Conservation (phyloP, 2,797 vertebrate genomes). For the Dendrocincla tyrannina region DNA sequence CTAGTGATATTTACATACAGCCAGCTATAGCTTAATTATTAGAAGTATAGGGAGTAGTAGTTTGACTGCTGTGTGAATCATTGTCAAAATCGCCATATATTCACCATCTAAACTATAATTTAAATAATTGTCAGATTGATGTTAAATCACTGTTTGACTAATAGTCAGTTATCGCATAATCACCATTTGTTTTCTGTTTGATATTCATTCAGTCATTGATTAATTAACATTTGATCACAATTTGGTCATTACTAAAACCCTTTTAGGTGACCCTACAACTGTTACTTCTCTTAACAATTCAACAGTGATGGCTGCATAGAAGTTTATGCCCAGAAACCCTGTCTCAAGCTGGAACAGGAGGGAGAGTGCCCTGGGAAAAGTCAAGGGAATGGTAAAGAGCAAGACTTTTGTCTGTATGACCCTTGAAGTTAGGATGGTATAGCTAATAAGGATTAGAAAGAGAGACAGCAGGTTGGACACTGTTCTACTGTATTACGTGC, state of each 20-base stretch:
- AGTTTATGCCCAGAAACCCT: neutral
- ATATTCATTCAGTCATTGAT: neutral
- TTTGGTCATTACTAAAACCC: neutral
- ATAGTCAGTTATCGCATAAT: neutral
- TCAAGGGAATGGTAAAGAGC: neutral
- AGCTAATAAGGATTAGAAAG: neutral
- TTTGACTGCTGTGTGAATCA: neutral
- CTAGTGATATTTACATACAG: neutral
- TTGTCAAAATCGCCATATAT: neutral
- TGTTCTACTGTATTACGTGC: neutral
- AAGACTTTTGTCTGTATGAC: no score
- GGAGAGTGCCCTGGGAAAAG: neutral
- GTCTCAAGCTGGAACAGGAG: neutral
- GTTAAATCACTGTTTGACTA: neutral
- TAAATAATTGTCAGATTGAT: neutral
- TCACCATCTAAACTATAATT: neutral
- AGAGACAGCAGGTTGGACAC: neutral
- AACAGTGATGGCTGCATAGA: neutral
- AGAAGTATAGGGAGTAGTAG: neutral
- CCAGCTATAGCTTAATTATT: neutral
- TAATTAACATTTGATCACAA: neutral
- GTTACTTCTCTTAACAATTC: neutral
- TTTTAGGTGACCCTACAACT: neutral
- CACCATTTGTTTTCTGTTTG: neutral
- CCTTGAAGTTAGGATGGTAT: accelerated